These are phyloP conservation scores for Amphipoea lucens DNA, from an alignment of 2,888 invertebrate species.

Conservation along the genomic window DNA sequence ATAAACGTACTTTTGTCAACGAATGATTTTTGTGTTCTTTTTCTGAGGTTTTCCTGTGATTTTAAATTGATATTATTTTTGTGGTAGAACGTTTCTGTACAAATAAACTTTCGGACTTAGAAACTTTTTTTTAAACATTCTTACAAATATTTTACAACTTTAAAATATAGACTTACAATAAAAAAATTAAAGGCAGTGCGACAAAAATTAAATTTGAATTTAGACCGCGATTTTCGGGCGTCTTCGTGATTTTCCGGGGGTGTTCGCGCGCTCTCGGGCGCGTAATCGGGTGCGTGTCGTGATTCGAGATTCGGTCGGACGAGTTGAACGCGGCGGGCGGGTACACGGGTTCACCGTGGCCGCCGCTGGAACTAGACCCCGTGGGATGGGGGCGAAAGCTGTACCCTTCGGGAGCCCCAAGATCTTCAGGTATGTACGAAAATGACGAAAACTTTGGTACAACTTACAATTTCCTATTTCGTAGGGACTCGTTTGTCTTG, in stretches of 20 bases:
- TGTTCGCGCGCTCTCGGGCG: slow-evolving; percentile 84
- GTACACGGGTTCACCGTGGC: slow-evolving; percentile 95
- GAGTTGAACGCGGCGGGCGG: slow-evolving; percentile 93
- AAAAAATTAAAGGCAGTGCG: slow-evolving; percentile 42
- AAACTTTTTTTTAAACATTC: slow-evolving; percentile 9
- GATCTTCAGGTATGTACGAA: slow-evolving; percentile 89
- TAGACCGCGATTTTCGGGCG: slow-evolving; percentile 65
- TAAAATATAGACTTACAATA: slow-evolving; percentile 6
- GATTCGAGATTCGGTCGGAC: slow-evolving; percentile 94
- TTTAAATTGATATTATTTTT: slow-evolving; percentile 33
- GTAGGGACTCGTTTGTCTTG: not conserved
- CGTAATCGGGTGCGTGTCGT: slow-evolving; percentile 81
- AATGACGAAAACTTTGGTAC: slow-evolving; percentile 31
- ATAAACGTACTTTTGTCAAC: slow-evolving; percentile 35
- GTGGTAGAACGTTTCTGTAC: slow-evolving; percentile 34
- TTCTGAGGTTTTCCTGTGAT: slow-evolving; percentile 52
- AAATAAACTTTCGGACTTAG: slow-evolving; percentile 27
- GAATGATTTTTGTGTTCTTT: slow-evolving; percentile 60
- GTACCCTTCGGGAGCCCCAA: slow-evolving; percentile 93
- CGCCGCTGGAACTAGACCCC: slow-evolving; percentile 94
- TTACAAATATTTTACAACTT: not conserved
- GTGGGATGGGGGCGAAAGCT: slow-evolving; percentile 95
- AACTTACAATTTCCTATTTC: not conserved
- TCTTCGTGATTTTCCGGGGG: slow-evolving; percentile 78
- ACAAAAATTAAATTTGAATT: slow-evolving; percentile 62